Evolutionary conservation across 2,113 vertebrate species (phyloP), one percentile per base, ranked within the genome.

Genomic region (Callopanchax toddi): DNA sequence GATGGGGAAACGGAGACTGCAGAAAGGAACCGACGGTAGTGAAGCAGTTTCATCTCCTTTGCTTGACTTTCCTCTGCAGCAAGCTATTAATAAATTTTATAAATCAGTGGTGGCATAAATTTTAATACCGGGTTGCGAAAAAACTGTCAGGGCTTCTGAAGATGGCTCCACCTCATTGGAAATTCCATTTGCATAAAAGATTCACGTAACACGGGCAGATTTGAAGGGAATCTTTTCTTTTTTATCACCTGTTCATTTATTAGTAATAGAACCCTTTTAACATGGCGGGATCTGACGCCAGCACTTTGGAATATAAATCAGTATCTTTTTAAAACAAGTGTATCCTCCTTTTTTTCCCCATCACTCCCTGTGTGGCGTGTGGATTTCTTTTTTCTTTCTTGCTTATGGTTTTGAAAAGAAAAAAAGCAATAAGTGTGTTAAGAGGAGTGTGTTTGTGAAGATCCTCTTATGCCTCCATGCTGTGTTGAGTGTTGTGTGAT

Each of bases 121-220:
- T 95, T 94, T 91, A 93, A 94, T 92, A 82, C 83, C 85, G 90
- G 89, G 82, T 91, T 91, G 74, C 77, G 72, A 87, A 92, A 91
- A 83, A 20, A 20, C n/a, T n/a, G 17, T 60, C 80, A 70, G 79
- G 88, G 92, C 93, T 91, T 91, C 89, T 82, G 86, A 60, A 91
- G 90, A 92, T 74, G 85, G 91, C 86, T 85, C 56, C 77, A 72
- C 84, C 88, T 94, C 94, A 93, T 95, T 92, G 89, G 22, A 85
- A 84, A 95, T 95, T 94, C 94, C 89, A 92, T 94, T 90, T 91
- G 91, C 94, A 92, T 95, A 93, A 95, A 95, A 95, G 91, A 91
- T 89, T 92, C 89, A 82, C 87, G 83, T 87, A 90, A 93, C 91
- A 89, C 86, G 43, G 87, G 87, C 79, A 78, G 87, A 71, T 85